phyloP scores from a whole-genome alignment of 2,113 vertebrate genomes.

The Carassius gibelio region DNA sequence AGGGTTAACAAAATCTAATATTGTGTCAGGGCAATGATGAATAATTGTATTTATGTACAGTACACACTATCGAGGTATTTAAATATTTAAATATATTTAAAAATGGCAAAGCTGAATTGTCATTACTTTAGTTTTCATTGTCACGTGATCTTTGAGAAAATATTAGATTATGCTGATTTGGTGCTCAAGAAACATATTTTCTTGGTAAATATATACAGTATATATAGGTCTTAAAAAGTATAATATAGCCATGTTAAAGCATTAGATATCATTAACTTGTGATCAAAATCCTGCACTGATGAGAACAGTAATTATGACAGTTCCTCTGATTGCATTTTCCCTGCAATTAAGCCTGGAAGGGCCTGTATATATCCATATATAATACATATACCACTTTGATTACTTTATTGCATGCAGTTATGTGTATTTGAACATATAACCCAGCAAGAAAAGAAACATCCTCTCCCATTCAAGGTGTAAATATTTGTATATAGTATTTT shows the following conservation, averaged over 20 bases:
- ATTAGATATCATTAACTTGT: not conserved
- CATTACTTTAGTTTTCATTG: too few species aligned
- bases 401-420: not conserved
- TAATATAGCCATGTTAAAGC: not conserved
- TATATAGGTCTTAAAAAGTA: not conserved
- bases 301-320: conserved; percentile 41
- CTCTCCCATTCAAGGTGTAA: too few species aligned
- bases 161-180: too few species aligned
- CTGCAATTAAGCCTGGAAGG: not conserved
- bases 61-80: too few species aligned
- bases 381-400: not conserved
- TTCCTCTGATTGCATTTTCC: conserved; percentile 26
- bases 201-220: too few species aligned
- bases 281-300: conserved; percentile 4
- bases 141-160: too few species aligned
- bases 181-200: too few species aligned
- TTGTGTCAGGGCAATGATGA: not conserved
- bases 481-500: too few species aligned
- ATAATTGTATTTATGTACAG: too few species aligned
- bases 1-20: not conserved
- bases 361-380: not conserved
- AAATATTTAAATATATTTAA: too few species aligned
- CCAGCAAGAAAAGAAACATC: too few species aligned
- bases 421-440: not conserved
- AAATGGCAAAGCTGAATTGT: too few species aligned